Base-by-base conservation (phyloP, 2,113 vertebrate species). In the Cyanoliseus patagonus region DNA sequence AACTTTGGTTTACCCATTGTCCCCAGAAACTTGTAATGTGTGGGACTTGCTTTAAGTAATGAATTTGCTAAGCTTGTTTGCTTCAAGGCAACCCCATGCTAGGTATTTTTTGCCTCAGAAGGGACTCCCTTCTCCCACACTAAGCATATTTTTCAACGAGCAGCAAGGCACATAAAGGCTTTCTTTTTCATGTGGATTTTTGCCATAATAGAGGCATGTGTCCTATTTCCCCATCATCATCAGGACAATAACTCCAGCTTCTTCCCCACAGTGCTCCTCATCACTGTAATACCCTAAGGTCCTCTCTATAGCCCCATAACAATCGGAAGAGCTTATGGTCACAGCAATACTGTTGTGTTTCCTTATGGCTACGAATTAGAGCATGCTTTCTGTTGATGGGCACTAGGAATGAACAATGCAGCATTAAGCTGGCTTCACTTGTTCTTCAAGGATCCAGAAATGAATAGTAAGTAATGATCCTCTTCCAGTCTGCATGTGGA, bases 381-480 rank as follows among this genome's bases (percentile, higher is more conserved):
- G 84, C 89, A 41, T 95, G 93, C 89, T 91, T 96, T 92, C 94
- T 70, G 31, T 87, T 96, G 95, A 96, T 88, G 84, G 89, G 75
- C 90, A 25, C 92, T 94, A 95, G 79, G 74, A 96, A 91, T 83
- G 88, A 96, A 96, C 93, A 95, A 93, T 90, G 63, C 75, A 86
- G 78, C 85, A 74, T 91, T 96, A 95, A 96, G 91, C 53, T 96
- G 90, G 87, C 84, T 92, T 95, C 93, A 74, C 84, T 95, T 94
- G 95, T 95, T 95, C 93, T 92, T 95, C 84, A 91, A 95, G 89
- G 94, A 93, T 88, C 79, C 82, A 91, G 87, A 85, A 88, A 96
- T 94, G 95, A 93, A 94, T 96, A 96, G 87, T 77, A 88, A 96
- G 92, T 95, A 97, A 95, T 86, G 93, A 79, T 94, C 89, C 70